These are phyloP conservation scores for Drosophila nikananu DNA, from an alignment of 1,140 invertebrate species.

Conservation along the genomic window DNA sequence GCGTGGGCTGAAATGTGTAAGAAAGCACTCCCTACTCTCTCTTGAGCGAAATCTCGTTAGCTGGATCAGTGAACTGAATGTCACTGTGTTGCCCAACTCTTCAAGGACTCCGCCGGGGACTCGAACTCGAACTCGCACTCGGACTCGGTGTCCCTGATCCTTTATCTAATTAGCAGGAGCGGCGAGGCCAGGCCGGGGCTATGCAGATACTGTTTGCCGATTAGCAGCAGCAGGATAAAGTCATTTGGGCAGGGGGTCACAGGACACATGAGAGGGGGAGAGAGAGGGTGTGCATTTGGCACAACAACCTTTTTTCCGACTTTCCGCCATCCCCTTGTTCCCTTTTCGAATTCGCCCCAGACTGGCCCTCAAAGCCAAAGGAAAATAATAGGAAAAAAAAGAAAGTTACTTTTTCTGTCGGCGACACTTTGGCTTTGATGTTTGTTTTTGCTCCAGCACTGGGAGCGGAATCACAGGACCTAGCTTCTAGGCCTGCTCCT, in stretches of 20 bases:
- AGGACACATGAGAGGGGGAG: neutral
- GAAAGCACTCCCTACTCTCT: neutral
- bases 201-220: constrained; percentile 22
- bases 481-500: constrained; percentile 31
- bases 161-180: constrained; percentile 45
- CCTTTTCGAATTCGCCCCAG: constrained; percentile 31
- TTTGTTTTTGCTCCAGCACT: constrained; percentile 36
- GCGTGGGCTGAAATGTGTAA: neutral
- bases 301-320: constrained; percentile 51
- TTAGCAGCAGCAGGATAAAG: constrained; percentile 51
- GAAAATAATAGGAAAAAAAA: constrained; percentile 36
- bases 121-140: no score
- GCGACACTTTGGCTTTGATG: constrained; percentile 78
- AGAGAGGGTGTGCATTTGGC: constrained; percentile 18
- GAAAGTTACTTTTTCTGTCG: constrained; percentile 60
- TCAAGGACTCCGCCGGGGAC: constrained; percentile 1
- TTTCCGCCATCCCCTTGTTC: no score
- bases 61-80: constrained; percentile 16
- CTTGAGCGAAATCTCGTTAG: constrained; percentile 11
- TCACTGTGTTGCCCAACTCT: neutral
- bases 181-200: neutral
- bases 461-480: constrained; percentile 32
- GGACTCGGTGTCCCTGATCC: constrained; percentile 11
- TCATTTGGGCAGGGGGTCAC: constrained; percentile 28
- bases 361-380: constrained; percentile 26